Base-by-base conservation (phyloP, 2,888 invertebrate species). In the Melitaea athalia region DNA sequence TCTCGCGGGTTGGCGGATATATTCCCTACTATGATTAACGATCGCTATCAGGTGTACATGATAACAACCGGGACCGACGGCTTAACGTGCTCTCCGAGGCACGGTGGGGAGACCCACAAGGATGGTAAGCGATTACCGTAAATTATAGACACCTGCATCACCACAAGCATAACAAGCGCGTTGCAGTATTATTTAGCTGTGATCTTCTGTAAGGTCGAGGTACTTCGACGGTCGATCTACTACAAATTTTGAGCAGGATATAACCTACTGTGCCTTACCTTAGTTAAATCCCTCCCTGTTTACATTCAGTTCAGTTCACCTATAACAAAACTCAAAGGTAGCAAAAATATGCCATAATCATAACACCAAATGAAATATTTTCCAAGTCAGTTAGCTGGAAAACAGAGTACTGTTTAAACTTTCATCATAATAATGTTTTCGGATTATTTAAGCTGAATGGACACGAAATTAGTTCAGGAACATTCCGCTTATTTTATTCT, bases 401-500 rank as follows among this genome's bases (percentile, higher is more conserved):
- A 68, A 65, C 70, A 65, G 24, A 63, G 14, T 64, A 50, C 68
- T 68, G 59, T 62, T 64, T 68, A 68, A 68, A 68, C 57, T 70
- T 65, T 67, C 55, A 45, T 64, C 45, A 65, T 62, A 31, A 55
- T 17, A 17, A 17, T 12, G 47, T 59, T 49, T 59, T 59, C 8
- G 52, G 38, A 38, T 52, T 57, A 57, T 57, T 15, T 42, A 42
- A 57, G 17, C 33, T 53, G 55, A 33, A 42, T 33, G 15, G 57
- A 57, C 57, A 42, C 33, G 42, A 38, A 15, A 15, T 57, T 57
- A 42, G 57, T 57, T 42, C 11, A 15, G 57, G 14, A 15, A 42
- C n/a, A n/a, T 4, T 49, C 14, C 3, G n/a, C 5, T n/a, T 6
- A 49, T 45, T 45, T 45, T 12, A 45, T 45, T 1, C 8, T 45